These are phyloP conservation scores for Syrista parreyssii DNA, from an alignment of 2,888 invertebrate genomes.

Conservation along the genomic window DNA sequence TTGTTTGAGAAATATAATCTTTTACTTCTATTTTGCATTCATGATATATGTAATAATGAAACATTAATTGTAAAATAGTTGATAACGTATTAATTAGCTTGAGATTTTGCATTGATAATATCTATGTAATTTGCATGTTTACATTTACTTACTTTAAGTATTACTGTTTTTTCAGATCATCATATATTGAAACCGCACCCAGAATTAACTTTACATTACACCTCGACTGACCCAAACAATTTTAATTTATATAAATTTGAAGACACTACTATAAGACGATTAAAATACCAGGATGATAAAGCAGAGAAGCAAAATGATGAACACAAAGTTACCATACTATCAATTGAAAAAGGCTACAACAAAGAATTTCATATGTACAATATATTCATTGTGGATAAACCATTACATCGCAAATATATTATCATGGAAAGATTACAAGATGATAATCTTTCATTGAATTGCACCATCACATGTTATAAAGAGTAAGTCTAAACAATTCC, in stretches of 20 bases:
- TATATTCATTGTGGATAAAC: conserved; percentile 42
- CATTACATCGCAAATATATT: conserved; percentile 36
- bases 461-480: conserved; percentile 38
- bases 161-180: conserved; percentile 38
- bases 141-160: not conserved
- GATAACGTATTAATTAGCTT: conserved; percentile 10
- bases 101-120: not conserved
- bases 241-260: conserved; percentile 32
- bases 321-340: conserved; percentile 33
- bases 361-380: conserved; percentile 44
- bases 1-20: not conserved
- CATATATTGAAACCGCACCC: conserved; percentile 40
- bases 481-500: conserved; percentile 35
- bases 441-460: conserved; percentile 31
- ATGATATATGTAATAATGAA: too few relatives aligned
- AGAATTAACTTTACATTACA: conserved; percentile 27
- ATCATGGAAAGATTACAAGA: not conserved
- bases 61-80: not conserved
- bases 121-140: not conserved
- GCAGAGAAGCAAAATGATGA: conserved; percentile 13
- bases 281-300: conserved; percentile 23
- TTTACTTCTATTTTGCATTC: too few relatives aligned
- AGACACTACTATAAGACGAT: conserved; percentile 26
- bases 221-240: conserved; percentile 28
- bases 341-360: conserved; percentile 45